Conservation (phyloP, 2,888 invertebrate species). For the Eupithecia pulchellata region DNA sequence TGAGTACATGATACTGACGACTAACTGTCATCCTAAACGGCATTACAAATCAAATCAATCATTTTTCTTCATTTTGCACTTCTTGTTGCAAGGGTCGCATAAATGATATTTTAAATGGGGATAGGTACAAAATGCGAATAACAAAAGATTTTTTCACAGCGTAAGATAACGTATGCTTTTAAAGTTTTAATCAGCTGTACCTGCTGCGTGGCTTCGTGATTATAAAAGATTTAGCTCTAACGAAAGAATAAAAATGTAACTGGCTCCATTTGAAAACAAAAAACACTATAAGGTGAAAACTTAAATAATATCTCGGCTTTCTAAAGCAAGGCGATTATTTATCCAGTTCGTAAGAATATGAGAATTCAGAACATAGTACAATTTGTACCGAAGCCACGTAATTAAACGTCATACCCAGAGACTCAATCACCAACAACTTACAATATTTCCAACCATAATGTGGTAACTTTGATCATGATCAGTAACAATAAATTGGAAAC, state of each 20-base stretch:
- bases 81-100: not conserved
- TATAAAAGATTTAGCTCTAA: not conserved
- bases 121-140: not conserved
- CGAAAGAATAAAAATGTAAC: not conserved
- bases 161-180: not conserved
- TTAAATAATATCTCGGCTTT: no score
- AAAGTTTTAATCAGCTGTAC: not conserved
- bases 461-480: slow-evolving; percentile 50
- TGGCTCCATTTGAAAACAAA: no score
- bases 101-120: not conserved
- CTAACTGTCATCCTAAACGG: slow-evolving; percentile 31
- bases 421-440: not conserved
- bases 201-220: not conserved
- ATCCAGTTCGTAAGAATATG: not conserved
- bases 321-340: not conserved
- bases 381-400: not conserved
- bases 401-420: not conserved
- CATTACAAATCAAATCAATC: slow-evolving; percentile 12
- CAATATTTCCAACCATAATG: not conserved
- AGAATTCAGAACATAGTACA: not conserved
- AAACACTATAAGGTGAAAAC: no score
- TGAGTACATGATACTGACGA: slow-evolving; percentile 15
- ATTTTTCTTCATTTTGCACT: slow-evolving; percentile 5
- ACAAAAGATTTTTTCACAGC: not conserved
- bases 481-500: slow-evolving; percentile 41